Base-by-base conservation (phyloP, 1,140 invertebrate genomes). In the Drosophila elegans region DNA sequence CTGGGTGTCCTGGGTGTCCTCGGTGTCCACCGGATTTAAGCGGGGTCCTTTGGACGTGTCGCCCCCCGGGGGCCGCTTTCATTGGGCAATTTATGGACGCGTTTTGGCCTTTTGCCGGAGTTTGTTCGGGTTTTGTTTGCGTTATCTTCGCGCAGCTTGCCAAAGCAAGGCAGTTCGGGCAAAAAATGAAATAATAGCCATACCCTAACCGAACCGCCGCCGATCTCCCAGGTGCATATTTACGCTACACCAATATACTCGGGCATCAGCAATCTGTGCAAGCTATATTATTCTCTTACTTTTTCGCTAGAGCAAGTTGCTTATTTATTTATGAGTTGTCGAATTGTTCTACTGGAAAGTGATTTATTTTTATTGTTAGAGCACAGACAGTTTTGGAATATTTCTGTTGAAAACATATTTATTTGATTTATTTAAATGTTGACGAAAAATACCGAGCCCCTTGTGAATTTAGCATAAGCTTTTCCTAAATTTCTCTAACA, bases 61-160 rank as follows among this genome's bases (percentile, higher is more conserved):
- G 48, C 41, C 55, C 73, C 67, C 73, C 25, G 29, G 51, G 63
- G 52, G 39, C 16, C 78, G 68, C 56, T 78, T 85, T 81, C 68
- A 81, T 61, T 63, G 59, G 68, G 60, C 67, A 85, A 85, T 85
- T 85, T 85, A 85, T 85, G 78, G 68, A 66, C 78, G 82, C 74
- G 74, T 54, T 75, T 83, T 86, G 81, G 78, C 82, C 81, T 86
- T 77, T 85, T 86, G 78, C 72, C 73, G 46, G 53, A 67, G 69
- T 77, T 80, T 80, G 38, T 59, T 49, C 48, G 13, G n/a, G 59
- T 79, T 74, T 51, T 51, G 44, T 51, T 71, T 39, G 56, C 49
- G 39, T 74, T 51, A 75, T 80, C 73, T 75, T 62, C 49, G 55
- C 59, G 16, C 42, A 42, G 48, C 56, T 72, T 63, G 61, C 42